Evolutionary conservation across 1,140 invertebrate genomes (phyloP).

Genomic region (Maconellicoccus hirsutus): DNA sequence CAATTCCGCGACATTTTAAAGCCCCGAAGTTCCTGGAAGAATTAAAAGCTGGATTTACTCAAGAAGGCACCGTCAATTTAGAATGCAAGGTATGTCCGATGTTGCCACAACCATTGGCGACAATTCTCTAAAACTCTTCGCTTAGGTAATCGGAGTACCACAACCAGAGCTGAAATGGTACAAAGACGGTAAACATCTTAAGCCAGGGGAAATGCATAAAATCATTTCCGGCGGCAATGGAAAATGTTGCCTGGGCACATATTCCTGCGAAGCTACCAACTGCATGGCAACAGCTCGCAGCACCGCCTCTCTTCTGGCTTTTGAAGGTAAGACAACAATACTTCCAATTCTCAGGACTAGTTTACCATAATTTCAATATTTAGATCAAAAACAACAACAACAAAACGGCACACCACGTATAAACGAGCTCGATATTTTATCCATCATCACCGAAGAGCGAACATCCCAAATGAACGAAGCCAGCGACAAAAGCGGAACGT

Average conservation of each 20-base stretch:
- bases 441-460: slow-evolving; percentile 80
- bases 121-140: background rate
- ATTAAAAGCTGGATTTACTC: slow-evolving; percentile 66
- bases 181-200: slow-evolving; percentile 77
- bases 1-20: slow-evolving; percentile 75
- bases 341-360: background rate
- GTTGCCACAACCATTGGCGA: background rate
- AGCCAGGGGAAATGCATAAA: slow-evolving; percentile 79
- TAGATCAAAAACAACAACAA: background rate
- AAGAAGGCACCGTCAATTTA: slow-evolving; percentile 77
- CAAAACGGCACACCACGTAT: background rate
- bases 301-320: slow-evolving; percentile 73
- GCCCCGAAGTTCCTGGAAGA: slow-evolving; percentile 77
- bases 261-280: slow-evolving; percentile 84
- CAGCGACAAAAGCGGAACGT: slow-evolving; percentile 51
- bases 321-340: slow-evolving; percentile 51
- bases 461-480: slow-evolving; percentile 78
- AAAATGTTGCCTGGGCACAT: slow-evolving; percentile 79
- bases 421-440: slow-evolving; percentile 55
- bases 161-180: slow-evolving; percentile 81
- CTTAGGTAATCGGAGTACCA: slow-evolving; percentile 70
- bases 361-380: no score
- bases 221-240: slow-evolving; percentile 81
- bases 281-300: slow-evolving; percentile 83
- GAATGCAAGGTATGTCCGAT: slow-evolving; percentile 65